Conservation (phyloP, 2,888 invertebrate species). For the Scaptomyza parva region DNA sequence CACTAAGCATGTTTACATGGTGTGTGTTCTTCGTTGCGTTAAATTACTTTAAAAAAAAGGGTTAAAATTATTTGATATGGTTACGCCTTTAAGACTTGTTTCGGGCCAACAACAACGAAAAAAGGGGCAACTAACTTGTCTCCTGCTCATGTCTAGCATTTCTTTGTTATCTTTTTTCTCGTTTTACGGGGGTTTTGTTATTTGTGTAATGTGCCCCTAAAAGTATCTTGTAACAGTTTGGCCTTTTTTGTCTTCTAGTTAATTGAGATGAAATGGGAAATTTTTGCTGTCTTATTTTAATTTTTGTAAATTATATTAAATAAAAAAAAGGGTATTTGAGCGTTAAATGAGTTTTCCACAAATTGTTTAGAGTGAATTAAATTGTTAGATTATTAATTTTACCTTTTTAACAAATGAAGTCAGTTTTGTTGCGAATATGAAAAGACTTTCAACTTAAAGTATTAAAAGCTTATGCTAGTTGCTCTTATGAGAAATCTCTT, state of each 20-base stretch:
- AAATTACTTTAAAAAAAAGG: conserved; percentile 75
- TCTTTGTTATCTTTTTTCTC: conserved; percentile 33
- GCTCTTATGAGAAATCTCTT: neutral
- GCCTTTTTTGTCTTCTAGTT: conserved; percentile 46
- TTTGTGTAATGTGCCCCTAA: conserved; percentile 30
- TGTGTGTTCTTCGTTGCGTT: conserved; percentile 57
- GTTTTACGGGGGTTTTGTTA: conserved; percentile 35
- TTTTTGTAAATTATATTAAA: conserved; percentile 27
- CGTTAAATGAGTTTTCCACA: conserved; percentile 37
- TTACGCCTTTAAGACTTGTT: conserved; percentile 52
- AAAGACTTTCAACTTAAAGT: neutral
- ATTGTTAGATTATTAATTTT: conserved; percentile 19
- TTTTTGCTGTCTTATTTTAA: neutral
- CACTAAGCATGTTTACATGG: conserved; percentile 24
- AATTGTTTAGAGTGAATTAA: conserved; percentile 9
- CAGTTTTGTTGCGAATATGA: neutral
- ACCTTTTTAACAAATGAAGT: neutral
- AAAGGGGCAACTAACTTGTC: conserved; percentile 27
- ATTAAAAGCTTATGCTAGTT: neutral
- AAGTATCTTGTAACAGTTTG: conserved; percentile 41
- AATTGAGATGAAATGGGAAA: conserved; percentile 62
- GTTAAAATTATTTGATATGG: conserved; percentile 69
- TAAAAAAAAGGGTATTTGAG: conserved; percentile 34
- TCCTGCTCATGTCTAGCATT: conserved; percentile 31
- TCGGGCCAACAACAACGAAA: conserved; percentile 5